These are phyloP conservation scores for Aethes cnicana DNA, from an alignment of 2,888 invertebrate genomes.

Conservation along the genomic window DNA sequence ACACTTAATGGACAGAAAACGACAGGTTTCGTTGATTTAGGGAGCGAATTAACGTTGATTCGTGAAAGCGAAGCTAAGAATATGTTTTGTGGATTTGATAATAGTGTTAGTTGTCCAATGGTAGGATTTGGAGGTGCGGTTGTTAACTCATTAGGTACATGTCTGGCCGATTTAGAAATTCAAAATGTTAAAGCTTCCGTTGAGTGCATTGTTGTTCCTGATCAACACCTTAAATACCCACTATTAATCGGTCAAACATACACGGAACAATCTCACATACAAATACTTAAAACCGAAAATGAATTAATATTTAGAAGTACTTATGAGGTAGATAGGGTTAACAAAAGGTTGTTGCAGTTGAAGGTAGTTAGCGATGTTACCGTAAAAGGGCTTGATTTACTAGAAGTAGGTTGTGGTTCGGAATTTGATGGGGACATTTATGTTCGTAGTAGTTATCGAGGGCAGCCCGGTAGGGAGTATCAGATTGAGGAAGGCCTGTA, in stretches of 20 bases:
- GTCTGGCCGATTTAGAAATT: not conserved
- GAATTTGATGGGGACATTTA: too few relatives aligned
- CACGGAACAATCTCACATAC: not conserved
- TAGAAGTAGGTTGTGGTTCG: too few relatives aligned
- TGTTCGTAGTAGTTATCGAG: too few relatives aligned
- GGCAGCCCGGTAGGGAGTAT: not conserved
- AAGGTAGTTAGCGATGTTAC: too few relatives aligned
- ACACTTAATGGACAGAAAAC: not conserved
- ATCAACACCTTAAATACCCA: not conserved
- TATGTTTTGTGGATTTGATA: not conserved
- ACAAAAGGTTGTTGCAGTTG: too few relatives aligned
- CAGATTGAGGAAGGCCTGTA: not conserved
- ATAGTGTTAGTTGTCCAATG: not conserved
- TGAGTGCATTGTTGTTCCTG: not conserved
- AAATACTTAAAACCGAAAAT: not conserved
- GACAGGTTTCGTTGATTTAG: slow-evolving; percentile 11
- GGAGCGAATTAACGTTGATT: slow-evolving; percentile 20
- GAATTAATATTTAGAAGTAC: not conserved
- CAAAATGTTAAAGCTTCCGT: not conserved
- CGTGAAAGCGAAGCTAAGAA: not conserved
- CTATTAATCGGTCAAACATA: not conserved
- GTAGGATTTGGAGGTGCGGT: slow-evolving; percentile 8
- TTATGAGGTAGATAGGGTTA: too few relatives aligned
- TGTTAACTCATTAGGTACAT: slow-evolving; percentile 5
- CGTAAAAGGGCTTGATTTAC: too few relatives aligned